Conservation (phyloP, 2,888 invertebrate genomes). For the Dromius quadrimaculatus region DNA sequence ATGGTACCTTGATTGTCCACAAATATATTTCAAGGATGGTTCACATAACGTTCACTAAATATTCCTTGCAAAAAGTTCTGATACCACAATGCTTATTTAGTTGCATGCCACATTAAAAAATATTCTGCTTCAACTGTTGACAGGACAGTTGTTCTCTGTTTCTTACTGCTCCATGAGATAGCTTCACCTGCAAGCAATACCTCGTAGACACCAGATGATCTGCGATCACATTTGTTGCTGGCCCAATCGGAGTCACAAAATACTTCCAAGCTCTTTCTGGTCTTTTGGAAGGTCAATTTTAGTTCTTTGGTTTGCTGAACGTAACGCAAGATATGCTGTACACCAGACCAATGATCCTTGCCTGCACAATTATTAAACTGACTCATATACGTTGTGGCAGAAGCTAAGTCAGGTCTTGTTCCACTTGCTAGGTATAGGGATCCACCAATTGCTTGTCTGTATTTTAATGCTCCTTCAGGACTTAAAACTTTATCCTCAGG, state of each 20-base stretch:
- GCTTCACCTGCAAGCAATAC: slow-evolving; percentile 5
- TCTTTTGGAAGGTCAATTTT: slow-evolving; percentile 4
- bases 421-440: slow-evolving; percentile 21
- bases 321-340: slow-evolving; percentile 33
- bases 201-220: slow-evolving; percentile 19
- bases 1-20: slow-evolving; percentile 4
- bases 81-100: slow-evolving; percentile 3
- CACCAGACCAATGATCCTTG: slow-evolving; percentile 25
- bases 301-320: slow-evolving; percentile 7
- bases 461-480: not conserved
- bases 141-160: slow-evolving; percentile 4
- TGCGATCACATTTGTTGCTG: slow-evolving; percentile 3
- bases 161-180: slow-evolving; percentile 22
- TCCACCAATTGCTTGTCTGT: slow-evolving; percentile 19
- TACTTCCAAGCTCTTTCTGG: not conserved
- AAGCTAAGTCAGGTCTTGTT: slow-evolving; percentile 29
- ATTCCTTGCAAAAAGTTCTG: not conserved
- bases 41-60: too few species aligned
- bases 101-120: slow-evolving; percentile 20
- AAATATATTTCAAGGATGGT: not conserved
- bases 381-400: slow-evolving; percentile 27
- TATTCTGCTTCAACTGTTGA: slow-evolving; percentile 35
- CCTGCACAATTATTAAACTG: slow-evolving; percentile 26
- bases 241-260: slow-evolving; percentile 22
- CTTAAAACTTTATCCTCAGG: not conserved